Evolutionary conservation across 2,113 vertebrate genomes (phyloP).

Genomic region (Sinocyclocheilus maitianheensis): DNA sequence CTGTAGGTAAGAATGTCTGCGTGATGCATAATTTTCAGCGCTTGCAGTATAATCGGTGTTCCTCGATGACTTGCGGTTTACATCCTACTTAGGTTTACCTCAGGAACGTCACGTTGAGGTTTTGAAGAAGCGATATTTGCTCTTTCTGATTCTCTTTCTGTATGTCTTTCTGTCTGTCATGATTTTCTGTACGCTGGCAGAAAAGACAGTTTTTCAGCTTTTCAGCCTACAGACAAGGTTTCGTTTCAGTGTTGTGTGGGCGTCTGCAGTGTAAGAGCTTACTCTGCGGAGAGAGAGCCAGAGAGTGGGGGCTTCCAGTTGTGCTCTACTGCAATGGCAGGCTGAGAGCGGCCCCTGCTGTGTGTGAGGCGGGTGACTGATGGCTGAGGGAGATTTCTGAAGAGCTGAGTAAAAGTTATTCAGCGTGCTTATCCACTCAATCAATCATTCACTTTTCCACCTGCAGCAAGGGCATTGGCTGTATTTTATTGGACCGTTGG

Average conservation of each 20-base stretch:
- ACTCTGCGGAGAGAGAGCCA: constrained; percentile 43
- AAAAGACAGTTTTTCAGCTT: constrained; percentile 43
- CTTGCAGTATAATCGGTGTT: neutral
- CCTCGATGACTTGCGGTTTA: neutral
- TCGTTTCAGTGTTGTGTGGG: constrained; percentile 57
- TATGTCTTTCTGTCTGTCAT: constrained; percentile 12
- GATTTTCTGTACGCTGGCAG: constrained; percentile 33
- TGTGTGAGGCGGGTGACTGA: constrained; percentile 31
- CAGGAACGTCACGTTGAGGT: constrained; percentile 5
- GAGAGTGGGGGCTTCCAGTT: constrained; percentile 44
- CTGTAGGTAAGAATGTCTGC: constrained; percentile 1
- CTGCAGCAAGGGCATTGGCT: constrained; percentile 10
- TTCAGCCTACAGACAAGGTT: constrained; percentile 57
- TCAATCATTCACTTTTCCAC: constrained; percentile 21
- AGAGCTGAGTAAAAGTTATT: constrained; percentile 41
- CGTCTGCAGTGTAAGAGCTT: constrained; percentile 51
- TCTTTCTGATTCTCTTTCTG: constrained; percentile 46
- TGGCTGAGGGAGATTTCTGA: neutral
- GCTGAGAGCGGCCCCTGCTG: constrained; percentile 43
- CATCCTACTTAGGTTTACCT: constrained; percentile 17
- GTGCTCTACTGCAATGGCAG: constrained; percentile 45
- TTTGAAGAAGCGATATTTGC: constrained; percentile 49
- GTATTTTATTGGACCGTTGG: neutral
- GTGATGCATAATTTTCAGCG: neutral
- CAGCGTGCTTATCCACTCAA: constrained; percentile 32